Evolutionary conservation across 2,113 vertebrate species (phyloP), one percentile per base, ranked within the genome.

Genomic region (Ptychochromis oligacanthus): DNA sequence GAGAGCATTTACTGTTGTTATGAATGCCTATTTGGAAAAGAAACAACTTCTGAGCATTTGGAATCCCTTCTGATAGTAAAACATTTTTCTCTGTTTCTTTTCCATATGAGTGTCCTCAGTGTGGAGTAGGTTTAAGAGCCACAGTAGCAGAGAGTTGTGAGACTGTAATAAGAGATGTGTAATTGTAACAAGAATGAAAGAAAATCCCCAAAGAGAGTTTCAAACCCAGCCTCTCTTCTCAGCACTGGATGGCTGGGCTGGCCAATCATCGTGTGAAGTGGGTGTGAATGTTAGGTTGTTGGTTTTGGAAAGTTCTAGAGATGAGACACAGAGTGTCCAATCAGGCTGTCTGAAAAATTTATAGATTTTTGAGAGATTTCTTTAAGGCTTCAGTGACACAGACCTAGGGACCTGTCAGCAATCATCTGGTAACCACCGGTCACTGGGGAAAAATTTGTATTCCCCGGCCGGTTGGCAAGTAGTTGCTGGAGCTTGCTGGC

Each of bases 161-260:
- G 31, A 31, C 26, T 34, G 67, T 72, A 72, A n/a, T 26, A 54
- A 72, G 17, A 72, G 26, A 31, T 34, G 67, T 54, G 26, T 18
- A 72, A 46, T 72, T 72, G 26, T 72, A n/a, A 72, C 67, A 72
- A 54, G 46, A 52, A 54, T 72, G 65, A 49, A 52, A 70, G 43
- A 28, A 20, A 24, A 46, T 14, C 13, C 12, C 13, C 1, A 15
- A 70, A 28, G 65, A 70, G 65, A 49, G 15, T 24, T 28, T 70
- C 43, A 70, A 70, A 70, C 2, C 2, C 65, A 70, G 43, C 43
- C 17, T 70, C 15, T 52, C 65, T 8, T 52, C 24, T 20, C 65
- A 17, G 17, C 3, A 4, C 24, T 52, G 24, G 65, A 70, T 24
- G 52, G 65, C 49, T 70, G 65, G 52, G 65, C 49, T 70, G 65